Conservation (phyloP, 2,113 vertebrate species). For the Callionymus lyra region DNA sequence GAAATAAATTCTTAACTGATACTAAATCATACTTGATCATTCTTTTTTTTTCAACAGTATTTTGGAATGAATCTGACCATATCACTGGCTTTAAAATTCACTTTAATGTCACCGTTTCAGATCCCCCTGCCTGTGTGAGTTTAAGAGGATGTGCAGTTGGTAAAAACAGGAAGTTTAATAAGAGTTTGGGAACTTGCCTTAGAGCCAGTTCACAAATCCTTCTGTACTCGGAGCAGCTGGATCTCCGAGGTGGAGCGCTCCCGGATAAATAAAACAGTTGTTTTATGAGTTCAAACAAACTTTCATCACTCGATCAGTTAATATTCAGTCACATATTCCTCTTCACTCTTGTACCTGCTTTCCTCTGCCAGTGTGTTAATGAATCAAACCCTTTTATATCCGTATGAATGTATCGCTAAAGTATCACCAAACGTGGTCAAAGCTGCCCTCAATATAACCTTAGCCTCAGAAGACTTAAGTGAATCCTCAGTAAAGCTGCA, state of each 20-base stretch:
- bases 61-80: too few relatives aligned
- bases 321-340: slow-evolving; percentile 16
- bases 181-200: slow-evolving; percentile 47
- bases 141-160: slow-evolving; percentile 4
- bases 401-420: too few relatives aligned
- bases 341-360: slow-evolving; percentile 2
- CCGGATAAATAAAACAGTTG: slow-evolving; percentile 17
- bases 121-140: background rate
- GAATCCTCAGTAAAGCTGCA: slow-evolving; percentile 55
- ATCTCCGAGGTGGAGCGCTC: slow-evolving; percentile 44
- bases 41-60: too few relatives aligned
- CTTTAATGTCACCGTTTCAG: background rate
- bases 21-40: too few relatives aligned
- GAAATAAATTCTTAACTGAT: too few relatives aligned
- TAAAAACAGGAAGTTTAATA: slow-evolving; percentile 66
- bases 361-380: slow-evolving; percentile 8
- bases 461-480: slow-evolving; percentile 52
- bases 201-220: slow-evolving; percentile 47
- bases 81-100: slow-evolving; percentile 1
- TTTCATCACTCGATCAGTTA: slow-evolving; percentile 10
- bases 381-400: too few relatives aligned
- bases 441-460: slow-evolving; percentile 55
- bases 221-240: slow-evolving; percentile 29
- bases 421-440: slow-evolving; percentile 9
- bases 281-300: slow-evolving; percentile 31